Conservation (phyloP, 2,797 vertebrate genomes). For the Scyliorhinus canicula region DNA sequence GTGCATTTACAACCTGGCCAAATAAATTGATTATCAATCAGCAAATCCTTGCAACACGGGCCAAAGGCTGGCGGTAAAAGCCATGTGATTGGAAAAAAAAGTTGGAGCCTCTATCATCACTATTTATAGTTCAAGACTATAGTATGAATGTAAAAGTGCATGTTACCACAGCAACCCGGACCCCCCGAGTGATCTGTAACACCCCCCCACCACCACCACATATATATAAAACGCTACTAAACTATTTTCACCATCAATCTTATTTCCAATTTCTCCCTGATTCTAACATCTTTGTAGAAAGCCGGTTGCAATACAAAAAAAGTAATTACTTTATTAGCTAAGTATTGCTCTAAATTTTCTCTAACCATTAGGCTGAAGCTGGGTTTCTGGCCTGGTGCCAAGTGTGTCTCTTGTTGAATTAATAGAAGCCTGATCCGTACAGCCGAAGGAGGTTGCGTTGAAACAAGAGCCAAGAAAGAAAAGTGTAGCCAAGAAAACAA, state of each 20-base stretch:
- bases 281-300: neutral
- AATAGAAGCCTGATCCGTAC: neutral
- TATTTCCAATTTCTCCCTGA: neutral
- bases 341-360: neutral
- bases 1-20: too few species aligned
- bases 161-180: neutral
- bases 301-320: neutral
- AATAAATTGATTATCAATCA: neutral
- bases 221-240: neutral
- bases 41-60: neutral
- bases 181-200: neutral
- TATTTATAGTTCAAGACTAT: neutral
- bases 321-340: neutral
- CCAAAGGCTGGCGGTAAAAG: neutral
- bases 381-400: neutral
- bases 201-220: neutral
- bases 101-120: neutral
- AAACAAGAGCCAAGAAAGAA: conserved; percentile 6
- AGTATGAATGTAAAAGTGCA: neutral
- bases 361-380: neutral
- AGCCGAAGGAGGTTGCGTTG: neutral
- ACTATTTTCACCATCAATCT: neutral
- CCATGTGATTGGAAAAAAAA: neutral
- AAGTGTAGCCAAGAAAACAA: neutral
- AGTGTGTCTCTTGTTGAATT: neutral